A percentile compares a stretch with the other conserved stretches of the same genome.
Evolutionary conservation across 2,113 vertebrate genomes (phyloP).

Genomic region (Solea solea): DNA sequence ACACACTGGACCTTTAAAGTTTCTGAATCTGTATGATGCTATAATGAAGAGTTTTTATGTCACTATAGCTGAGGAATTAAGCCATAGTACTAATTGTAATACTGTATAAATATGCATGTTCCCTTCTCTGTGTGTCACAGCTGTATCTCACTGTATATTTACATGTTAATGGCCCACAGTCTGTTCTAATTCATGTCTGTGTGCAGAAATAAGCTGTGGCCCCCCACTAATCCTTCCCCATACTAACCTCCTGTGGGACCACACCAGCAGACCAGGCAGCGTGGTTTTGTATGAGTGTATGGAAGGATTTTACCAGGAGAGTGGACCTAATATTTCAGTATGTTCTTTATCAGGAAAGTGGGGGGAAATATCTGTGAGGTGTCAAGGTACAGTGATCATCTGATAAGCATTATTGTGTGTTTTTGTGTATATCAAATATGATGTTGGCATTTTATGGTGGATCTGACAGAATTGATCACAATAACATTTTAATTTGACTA

Average conservation of each 20-base stretch:
- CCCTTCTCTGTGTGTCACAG: too few species aligned
- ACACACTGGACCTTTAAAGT: too few species aligned
- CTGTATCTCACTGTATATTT: too few species aligned
- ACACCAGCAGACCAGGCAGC: slow-evolving; percentile 57
- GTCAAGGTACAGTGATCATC: slow-evolving; percentile 70
- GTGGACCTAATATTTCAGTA: slow-evolving; percentile 59
- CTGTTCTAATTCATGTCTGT: slow-evolving; percentile 56
- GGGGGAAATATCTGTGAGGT: slow-evolving; percentile 69
- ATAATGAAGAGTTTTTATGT: too few species aligned
- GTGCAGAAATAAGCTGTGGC: slow-evolving; percentile 78
- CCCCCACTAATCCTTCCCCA: slow-evolving; percentile 60
- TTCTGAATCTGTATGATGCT: too few species aligned
- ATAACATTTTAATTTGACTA: too few species aligned
- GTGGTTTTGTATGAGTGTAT: slow-evolving; percentile 68
- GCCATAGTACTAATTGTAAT: too few species aligned
- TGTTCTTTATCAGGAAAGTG: slow-evolving; percentile 75
- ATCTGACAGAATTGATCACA: neutral
- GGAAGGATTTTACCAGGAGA: slow-evolving; percentile 71
- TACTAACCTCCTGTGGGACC: slow-evolving; percentile 71
- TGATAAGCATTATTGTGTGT: neutral
- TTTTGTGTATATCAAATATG: neutral
- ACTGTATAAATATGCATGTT: too few species aligned
- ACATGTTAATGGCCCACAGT: neutral
- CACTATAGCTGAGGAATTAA: too few species aligned
- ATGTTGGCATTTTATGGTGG: neutral